Conservation (phyloP, 1,140 invertebrate species). For the Pachyrhynchus sulphureomaculatus region DNA sequence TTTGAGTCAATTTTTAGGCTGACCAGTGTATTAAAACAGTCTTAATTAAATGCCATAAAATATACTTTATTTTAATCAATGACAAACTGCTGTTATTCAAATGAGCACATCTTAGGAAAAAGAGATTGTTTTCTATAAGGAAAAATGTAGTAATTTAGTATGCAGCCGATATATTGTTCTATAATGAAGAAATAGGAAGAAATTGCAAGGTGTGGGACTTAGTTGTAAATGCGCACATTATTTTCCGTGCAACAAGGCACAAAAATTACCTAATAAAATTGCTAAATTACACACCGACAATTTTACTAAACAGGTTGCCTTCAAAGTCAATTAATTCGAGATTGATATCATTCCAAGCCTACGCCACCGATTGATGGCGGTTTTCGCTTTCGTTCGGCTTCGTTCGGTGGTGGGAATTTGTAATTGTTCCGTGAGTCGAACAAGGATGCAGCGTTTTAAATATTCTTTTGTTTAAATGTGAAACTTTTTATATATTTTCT, state of each 20-base stretch:
- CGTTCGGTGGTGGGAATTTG: background rate
- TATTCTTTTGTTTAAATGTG: conserved; percentile 15
- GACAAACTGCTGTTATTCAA: too few relatives aligned
- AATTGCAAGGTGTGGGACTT: too few relatives aligned
- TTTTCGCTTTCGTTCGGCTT: conserved; percentile 1
- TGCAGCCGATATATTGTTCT: background rate
- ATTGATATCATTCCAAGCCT: conserved; percentile 21
- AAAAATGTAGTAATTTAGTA: too few relatives aligned
- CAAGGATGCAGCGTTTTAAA: conserved; percentile 8
- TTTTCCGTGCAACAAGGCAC: background rate
- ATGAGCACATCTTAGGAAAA: too few relatives aligned
- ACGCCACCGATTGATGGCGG: background rate
- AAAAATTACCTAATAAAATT: conserved; percentile 4
- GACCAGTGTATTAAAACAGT: too few relatives aligned
- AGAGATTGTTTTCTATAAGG: too few relatives aligned
- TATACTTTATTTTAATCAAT: too few relatives aligned
- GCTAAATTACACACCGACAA: background rate
- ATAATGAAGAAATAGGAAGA: too few relatives aligned
- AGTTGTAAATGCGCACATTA: background rate
- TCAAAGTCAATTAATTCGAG: conserved; percentile 6
- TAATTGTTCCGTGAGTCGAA: background rate
- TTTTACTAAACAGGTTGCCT: conserved; percentile 1
- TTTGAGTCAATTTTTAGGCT: too few relatives aligned
- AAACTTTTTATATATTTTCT: conserved; percentile 5
- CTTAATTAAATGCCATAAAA: too few relatives aligned